A percentile compares a stretch with the other conserved stretches of the same genome.
These are phyloP conservation scores for Orbicella faveolata DNA, from an alignment of 64 coral and sea anemone species.

Conservation along the genomic window DNA sequence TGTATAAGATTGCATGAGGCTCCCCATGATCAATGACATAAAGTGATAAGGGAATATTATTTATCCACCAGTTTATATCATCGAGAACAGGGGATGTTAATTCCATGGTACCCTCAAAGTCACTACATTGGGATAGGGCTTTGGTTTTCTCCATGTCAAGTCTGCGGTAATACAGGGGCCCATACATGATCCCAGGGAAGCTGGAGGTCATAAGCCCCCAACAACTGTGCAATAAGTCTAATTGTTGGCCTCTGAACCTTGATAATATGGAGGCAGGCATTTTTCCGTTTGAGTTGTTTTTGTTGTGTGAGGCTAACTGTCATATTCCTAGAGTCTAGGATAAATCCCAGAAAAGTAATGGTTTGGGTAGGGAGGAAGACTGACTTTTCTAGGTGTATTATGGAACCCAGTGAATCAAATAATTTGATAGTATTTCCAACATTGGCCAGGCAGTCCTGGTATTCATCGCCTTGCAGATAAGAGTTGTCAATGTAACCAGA, in stretches of 20 bases:
- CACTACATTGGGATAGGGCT: background rate
- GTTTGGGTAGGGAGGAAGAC: constrained; percentile 15
- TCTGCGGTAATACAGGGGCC: constrained; percentile 2
- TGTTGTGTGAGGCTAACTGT: constrained; percentile 29
- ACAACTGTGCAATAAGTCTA: background rate
- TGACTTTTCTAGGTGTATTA: constrained; percentile 4
- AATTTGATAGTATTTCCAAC: background rate
- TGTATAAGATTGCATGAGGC: background rate
- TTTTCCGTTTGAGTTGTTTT: constrained; percentile 45
- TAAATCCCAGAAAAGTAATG: background rate
- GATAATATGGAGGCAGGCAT: constrained; percentile 27
- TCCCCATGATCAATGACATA: constrained; percentile 28
- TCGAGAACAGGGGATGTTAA: constrained; percentile 27
- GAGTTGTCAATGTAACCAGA: too few relatives aligned
- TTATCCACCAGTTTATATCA: constrained; percentile 25
- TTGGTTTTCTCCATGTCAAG: constrained; percentile 9
- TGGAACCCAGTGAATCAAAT: constrained; percentile 28
- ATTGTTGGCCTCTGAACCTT: constrained; percentile 18
- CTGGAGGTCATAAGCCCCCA: background rate
- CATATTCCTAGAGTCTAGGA: constrained; percentile 40
- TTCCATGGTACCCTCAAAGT: constrained; percentile 24
- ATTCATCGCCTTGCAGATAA: too few relatives aligned
- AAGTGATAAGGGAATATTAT: constrained; percentile 1
- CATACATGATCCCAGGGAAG: too few relatives aligned
- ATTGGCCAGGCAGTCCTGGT: constrained; percentile 39